Percentiles rank a stretch among this genome's conserved stretches.
Evolutionary conservation across 2,888 invertebrate species (phyloP).

Genomic region (Plemyria rubiginata): DNA sequence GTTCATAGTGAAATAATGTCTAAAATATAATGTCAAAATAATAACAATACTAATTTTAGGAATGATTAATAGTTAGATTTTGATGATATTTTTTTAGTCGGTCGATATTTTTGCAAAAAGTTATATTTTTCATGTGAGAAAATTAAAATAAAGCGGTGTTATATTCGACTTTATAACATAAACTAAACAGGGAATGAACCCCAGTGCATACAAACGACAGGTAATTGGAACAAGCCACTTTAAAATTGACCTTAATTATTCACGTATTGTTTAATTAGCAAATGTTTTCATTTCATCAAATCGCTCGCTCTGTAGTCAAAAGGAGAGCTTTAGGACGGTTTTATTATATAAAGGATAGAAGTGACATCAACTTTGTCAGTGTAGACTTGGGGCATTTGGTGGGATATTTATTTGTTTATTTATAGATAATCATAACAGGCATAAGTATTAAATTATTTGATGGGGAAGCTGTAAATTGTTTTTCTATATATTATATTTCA

Average conservation of each 20-base stretch:
- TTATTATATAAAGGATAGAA: constrained; percentile 2
- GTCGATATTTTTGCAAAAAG: too few species aligned
- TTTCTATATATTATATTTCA: too few species aligned
- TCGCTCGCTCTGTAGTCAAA: constrained; percentile 4
- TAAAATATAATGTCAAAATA: too few species aligned
- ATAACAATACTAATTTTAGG: too few species aligned
- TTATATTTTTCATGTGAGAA: not conserved
- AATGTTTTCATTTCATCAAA: constrained; percentile 25
- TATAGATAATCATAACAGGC: too few species aligned
- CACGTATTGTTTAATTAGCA: constrained; percentile 18
- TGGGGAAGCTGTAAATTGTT: too few species aligned
- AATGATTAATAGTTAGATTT: too few species aligned
- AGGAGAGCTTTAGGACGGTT: constrained; percentile 1
- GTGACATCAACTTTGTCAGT: not conserved
- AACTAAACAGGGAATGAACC: constrained; percentile 20
- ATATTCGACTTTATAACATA: not conserved
- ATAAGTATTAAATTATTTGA: too few species aligned
- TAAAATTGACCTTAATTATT: constrained; percentile 35
- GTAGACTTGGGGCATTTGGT: not conserved
- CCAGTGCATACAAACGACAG: constrained; percentile 12
- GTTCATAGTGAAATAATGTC: too few species aligned
- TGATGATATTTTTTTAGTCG: too few species aligned
- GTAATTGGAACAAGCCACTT: constrained; percentile 27
- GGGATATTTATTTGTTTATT: too few species aligned
- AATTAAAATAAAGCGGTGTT: not conserved